Evolutionary conservation across 2,888 invertebrate species (phyloP), one percentile per base, ranked within the genome.

Genomic region (Pinctada fucata): DNA sequence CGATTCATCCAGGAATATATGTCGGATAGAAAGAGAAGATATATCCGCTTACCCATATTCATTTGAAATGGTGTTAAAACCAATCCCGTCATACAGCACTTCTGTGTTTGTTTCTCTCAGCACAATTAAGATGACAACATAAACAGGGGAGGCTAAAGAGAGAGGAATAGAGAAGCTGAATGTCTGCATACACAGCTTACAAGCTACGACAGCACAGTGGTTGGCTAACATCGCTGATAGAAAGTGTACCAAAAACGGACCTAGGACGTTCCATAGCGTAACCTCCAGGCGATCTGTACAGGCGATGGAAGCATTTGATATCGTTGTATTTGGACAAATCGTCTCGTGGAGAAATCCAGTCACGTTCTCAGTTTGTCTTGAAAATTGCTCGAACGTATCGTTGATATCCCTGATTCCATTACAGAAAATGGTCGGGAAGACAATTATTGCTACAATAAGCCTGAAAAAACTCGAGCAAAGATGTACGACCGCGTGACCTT

Each of bases 131-230:
- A 90, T 79, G 16, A 83, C 81, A 64, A 87, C 85, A 49, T 85
- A 87, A 10, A 88, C 82, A 3, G 93, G 93, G 0, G 92, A 90
- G 0, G 92, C 88, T 48, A 93, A 81, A 4, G 89, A 88, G 4
- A 94, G 84, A 0, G 94, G 93, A 8, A 93, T 86, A 2, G 93
- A 91, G 87, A 93, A 93, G 5, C 86, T 93, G 86, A 86, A 90
- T 86, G 47, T 85, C 87, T 89, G 93, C 87, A 93, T 93, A 79
- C 92, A 91, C 58, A 93, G 89, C 85, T 92, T 93, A 86, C 94
- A 94, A 0, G 94, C 93, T 80, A 94, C 93, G 79, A 93, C 93
- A 4, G 91, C 92, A 78, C 92, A 91, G 78, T 93, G 93, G 83
- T 93, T 93, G 81, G 93, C 91, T 4, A 93, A 72, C 8, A 82